A percentile compares a stretch with the other conserved stretches of the same genome.
Evolutionary conservation across 2,888 invertebrate species (phyloP).

Genomic region (Sipunculus nudus): DNA sequence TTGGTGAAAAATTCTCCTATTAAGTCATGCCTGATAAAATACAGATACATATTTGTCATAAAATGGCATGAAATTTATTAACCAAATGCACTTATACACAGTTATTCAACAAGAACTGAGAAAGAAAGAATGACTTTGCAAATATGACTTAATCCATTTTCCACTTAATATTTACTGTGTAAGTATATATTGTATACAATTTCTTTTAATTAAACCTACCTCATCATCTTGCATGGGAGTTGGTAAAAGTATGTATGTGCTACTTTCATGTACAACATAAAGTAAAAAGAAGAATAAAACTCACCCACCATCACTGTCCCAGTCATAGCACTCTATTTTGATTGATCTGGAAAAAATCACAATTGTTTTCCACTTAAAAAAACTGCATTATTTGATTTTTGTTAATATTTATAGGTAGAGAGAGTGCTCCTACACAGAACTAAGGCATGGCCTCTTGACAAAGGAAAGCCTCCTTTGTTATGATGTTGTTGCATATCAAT

Average conservation of each 20-base stretch:
- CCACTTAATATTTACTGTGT: no score
- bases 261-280: neutral
- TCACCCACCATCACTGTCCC: conserved; percentile 68
- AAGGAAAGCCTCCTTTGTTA: no score
- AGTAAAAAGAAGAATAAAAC: conserved; percentile 19
- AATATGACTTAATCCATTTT: neutral
- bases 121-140: neutral
- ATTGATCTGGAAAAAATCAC: conserved; percentile 62
- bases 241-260: no score
- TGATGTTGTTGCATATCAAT: no score
- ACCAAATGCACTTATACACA: neutral
- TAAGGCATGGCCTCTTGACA: no score
- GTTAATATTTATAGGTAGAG: no score
- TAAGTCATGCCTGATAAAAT: conserved; percentile 61
- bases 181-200: no score
- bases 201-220: no score
- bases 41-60: neutral
- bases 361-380: no score
- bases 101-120: neutral
- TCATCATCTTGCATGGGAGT: no score
- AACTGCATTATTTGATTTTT: no score
- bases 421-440: no score
- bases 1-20: conserved; percentile 69
- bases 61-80: neutral
- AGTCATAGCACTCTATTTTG: conserved; percentile 69